Evolutionary conservation across 1,140 invertebrate species (phyloP).

Genomic region (Conopomorpha cramerella): DNA sequence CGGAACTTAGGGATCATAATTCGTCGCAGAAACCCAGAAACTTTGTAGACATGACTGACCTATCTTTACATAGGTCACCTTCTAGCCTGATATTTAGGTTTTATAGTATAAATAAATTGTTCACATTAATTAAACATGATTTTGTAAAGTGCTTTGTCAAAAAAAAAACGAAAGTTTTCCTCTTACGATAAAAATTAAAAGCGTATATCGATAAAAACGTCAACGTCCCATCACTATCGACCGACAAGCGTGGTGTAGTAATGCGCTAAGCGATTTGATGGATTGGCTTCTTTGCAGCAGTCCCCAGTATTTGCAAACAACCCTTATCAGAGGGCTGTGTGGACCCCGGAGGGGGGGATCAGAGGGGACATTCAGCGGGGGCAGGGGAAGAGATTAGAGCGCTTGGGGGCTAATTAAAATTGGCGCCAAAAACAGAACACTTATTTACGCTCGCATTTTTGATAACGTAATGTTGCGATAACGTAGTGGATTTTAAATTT

Average conservation of each 20-base stretch:
- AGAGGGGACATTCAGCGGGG: conserved; percentile 19
- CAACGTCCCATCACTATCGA: conserved; percentile 14
- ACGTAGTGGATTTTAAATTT: conserved; percentile 12
- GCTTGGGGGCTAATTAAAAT: conserved; percentile 51
- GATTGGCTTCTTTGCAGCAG: conserved; percentile 57
- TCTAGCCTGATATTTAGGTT: too few relatives aligned
- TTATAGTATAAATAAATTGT: too few relatives aligned
- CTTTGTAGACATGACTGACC: too few relatives aligned
- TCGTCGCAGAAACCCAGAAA: too few relatives aligned
- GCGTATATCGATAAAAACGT: background rate
- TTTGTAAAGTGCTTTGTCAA: too few relatives aligned
- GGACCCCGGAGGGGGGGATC: conserved; percentile 1
- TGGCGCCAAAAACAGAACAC: conserved; percentile 29
- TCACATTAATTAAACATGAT: too few relatives aligned
- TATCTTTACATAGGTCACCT: too few relatives aligned
- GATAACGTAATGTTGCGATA: conserved; percentile 6
- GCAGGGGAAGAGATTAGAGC: conserved; percentile 7
- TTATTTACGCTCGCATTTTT: conserved; percentile 10
- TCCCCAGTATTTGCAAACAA: conserved; percentile 55
- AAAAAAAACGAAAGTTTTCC: too few relatives aligned
- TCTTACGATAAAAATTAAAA: too few relatives aligned
- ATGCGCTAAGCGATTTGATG: conserved; percentile 54
- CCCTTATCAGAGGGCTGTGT: conserved; percentile 13
- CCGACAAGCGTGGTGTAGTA: conserved; percentile 44
- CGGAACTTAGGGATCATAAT: too few relatives aligned